These are phyloP conservation scores for Dasyurus viverrinus DNA, from an alignment of 2,113 vertebrate species.

Conservation along the genomic window DNA sequence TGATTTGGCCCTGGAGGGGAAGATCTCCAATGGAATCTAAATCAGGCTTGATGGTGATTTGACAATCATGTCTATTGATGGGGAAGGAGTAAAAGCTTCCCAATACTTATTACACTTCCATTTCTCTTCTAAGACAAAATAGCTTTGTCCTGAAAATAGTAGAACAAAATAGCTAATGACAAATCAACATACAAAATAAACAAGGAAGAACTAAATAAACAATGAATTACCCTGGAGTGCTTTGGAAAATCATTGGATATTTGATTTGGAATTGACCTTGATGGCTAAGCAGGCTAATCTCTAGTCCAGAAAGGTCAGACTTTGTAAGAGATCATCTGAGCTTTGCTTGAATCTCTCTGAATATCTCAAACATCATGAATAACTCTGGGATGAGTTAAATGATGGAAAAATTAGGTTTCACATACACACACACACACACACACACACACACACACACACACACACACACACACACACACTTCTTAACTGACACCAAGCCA, in stretches of 20 bases:
- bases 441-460: no score
- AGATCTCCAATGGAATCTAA: neutral
- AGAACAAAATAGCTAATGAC: neutral
- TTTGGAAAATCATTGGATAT: neutral
- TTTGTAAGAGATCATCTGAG: neutral
- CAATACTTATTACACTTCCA: no score
- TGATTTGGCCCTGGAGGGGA: neutral
- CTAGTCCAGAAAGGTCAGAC: neutral
- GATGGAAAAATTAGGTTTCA: neutral
- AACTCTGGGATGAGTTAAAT: neutral
- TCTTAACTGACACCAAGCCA: no score
- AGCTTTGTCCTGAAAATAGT: neutral
- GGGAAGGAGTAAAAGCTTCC: neutral
- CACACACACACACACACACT: neutral
- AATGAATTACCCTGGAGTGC: neutral
- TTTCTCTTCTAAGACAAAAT: neutral
- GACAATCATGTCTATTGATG: neutral
- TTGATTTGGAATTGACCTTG: neutral
- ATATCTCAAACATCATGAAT: no score
- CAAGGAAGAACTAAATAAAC: neutral
- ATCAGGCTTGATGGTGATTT: neutral
- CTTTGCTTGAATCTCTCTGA: neutral
- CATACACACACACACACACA: no score
- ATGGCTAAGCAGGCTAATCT: neutral
- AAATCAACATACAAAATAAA: neutral